Evolutionary conservation across 2,888 invertebrate species (phyloP), one percentile per base, ranked within the genome.

Genomic region (Capitulum mitella): DNA sequence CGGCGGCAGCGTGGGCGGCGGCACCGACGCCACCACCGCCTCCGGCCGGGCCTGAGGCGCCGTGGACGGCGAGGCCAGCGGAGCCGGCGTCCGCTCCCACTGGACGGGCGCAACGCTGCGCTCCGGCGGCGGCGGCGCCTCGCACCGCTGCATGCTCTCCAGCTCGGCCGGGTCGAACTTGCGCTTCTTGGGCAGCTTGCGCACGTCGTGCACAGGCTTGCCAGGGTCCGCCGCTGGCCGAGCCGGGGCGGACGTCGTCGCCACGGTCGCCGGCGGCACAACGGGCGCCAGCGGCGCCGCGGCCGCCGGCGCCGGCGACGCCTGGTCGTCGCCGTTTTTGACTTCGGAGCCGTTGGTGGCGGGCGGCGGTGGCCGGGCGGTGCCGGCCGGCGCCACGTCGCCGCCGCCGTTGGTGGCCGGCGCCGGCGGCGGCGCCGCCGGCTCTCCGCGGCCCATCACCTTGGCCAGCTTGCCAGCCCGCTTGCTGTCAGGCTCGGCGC

Each of bases 111-210:
- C 16, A 22, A 22, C 51, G 51, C 22, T 22, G 19, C n/a, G 37
- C 40, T 70, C 70, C 3, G 70, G 5, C 19, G 82, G 82, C 3
- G 70, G 5, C 19, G 82, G 82, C 34, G 82, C 82, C 12, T 83
- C 84, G 81, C 74, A 79, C 16, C 32, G 46, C 70, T 80, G 89
- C 83, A 89, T 89, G 83, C 92, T 92, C 85, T 93, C 93, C 79
- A 92, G 87, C 84, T 92, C 92, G 75, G 92, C 90, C 75, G 91
- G 91, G 86, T 92, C 91, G 84, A 92, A 93, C 87, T 95, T 95
- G 82, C 97, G 90, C 87, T 97, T 97, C 87, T 97, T 97, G 80
- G 97, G 97, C 85, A 97, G 90, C 86, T 93, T 94, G 83, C 88
- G 87, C 80, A 88, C 89, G 78, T 82, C 82, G 61, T 81, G 80